Conservation (phyloP, 2,797 vertebrate genomes). For the Sciaenops ocellatus region DNA sequence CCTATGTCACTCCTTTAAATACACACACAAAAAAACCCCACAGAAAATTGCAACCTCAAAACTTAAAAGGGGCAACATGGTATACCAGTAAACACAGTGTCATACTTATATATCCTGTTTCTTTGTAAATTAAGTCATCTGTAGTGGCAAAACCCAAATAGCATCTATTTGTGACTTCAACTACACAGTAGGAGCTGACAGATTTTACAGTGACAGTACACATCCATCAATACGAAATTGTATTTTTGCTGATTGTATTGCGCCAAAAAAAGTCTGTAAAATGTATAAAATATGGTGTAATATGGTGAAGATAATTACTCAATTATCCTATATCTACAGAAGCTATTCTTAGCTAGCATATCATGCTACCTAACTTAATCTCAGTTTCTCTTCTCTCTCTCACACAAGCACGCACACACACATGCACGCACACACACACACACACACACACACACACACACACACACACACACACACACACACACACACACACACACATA, state of each 20-base stretch:
- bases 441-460: conserved; percentile 14
- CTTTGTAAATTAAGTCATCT: neutral
- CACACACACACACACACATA: conserved; percentile 22
- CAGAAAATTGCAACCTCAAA: neutral
- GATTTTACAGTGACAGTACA: neutral
- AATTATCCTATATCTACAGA: conserved; percentile 29
- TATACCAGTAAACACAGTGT: neutral
- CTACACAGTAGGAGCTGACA: neutral
- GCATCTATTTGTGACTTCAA: neutral
- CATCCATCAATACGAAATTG: neutral
- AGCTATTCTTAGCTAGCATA: conserved; percentile 32
- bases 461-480: conserved; percentile 8
- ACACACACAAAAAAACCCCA: too few relatives aligned
- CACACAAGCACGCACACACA: neutral
- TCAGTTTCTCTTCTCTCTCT: neutral
- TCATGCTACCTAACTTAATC: conserved; percentile 16
- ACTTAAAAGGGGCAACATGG: neutral
- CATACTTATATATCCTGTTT: conserved; percentile 9
- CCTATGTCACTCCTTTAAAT: too few relatives aligned
- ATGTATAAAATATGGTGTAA: conserved; percentile 22
- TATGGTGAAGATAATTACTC: conserved; percentile 27
- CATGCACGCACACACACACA: conserved; percentile 22
- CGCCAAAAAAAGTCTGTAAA: conserved; percentile 1
- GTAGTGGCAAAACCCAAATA: neutral
- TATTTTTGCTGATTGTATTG: neutral